Conservation (phyloP, 2,888 invertebrate species). For the Eulithis testata region DNA sequence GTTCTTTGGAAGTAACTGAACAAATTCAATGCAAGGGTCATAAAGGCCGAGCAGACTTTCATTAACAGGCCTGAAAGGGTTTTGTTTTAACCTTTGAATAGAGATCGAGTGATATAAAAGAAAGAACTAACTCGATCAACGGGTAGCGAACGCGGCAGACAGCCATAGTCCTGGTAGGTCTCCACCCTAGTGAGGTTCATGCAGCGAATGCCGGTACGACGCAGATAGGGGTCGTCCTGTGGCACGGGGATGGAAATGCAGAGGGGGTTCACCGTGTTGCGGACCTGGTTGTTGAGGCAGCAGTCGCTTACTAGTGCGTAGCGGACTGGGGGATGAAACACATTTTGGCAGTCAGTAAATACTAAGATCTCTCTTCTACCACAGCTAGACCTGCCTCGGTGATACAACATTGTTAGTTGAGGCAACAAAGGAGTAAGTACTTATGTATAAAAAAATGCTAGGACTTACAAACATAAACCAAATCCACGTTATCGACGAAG, state of each 20-base stretch:
- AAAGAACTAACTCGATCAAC: conserved; percentile 50
- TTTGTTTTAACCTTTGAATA: no score
- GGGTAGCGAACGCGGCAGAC: conserved; percentile 50
- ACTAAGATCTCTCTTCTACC: no score
- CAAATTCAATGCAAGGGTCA: no score
- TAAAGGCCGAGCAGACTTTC: no score
- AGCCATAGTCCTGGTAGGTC: conserved; percentile 55
- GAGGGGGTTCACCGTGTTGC: conserved; percentile 44
- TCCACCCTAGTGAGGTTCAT: conserved; percentile 57
- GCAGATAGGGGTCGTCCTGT: conserved; percentile 54
- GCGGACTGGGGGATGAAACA: conserved; percentile 35
- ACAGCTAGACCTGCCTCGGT: no score
- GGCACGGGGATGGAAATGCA: conserved; percentile 55
- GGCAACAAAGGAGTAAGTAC: no score
- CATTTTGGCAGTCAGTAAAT: no score
- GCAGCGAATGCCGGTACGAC: conserved; percentile 51
- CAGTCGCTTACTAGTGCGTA: conserved; percentile 45
- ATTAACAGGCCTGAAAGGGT: no score
- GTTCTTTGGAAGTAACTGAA: no score
- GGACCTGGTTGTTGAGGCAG: conserved; percentile 48
- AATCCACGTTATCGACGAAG: conserved; percentile 47
- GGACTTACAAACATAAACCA: conserved; percentile 48
- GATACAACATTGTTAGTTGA: no score
- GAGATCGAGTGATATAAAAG: not conserved
- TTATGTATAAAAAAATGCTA: not conserved